Base-by-base conservation (phyloP, 2,797 vertebrate species). In the Chelonia mydas region DNA sequence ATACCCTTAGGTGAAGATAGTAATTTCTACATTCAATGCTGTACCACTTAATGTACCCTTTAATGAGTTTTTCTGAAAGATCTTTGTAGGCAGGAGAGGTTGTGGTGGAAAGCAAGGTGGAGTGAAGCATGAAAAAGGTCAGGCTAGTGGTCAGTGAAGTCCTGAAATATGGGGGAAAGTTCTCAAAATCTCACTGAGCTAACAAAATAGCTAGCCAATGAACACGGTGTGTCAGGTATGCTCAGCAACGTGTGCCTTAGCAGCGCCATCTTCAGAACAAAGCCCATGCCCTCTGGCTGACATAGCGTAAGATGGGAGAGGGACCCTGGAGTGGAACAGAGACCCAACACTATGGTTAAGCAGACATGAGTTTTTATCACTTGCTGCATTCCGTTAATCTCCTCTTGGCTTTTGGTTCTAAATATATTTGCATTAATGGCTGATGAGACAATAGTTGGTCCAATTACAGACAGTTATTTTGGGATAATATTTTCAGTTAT, bases 331-430 rank as follows among this genome's bases (percentile, higher is more conserved):
- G 97, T 96, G 83, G 92, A 59, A 76, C 19, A 51, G 37, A 80
- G 84, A 79, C 93, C 72, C 91, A 96, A 90, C 95, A 90, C 83
- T 88, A 49, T 57, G 41, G 90, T 92, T 93, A 94, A 96, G 93
- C 51, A 92, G 89, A 85, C 61, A 82, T 59, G 84, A 1, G 83
- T 53, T 15, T 89, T 76, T 72, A 37, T 85, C 93, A 89, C 84
- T 95, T 84, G 89, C 79, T 96, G 27, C 92, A 80, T 80, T 97
- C 92, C 88, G 92, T 97, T 89, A 79, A 25, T 88, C 90, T 90
- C 88, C 88, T 57, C 77, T 96, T 94, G 94, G 90, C 93, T 95
- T 97, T 96, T 87, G 54, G 83, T 97, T 97, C 81, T 92, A 96
- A 96, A 79, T 76, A 55, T 90, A 94, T 94, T 95, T 89, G 45